A percentile compares a stretch with the other conserved stretches of the same genome.
Evolutionary conservation across 2,888 invertebrate genomes (phyloP).

Genomic region (Pollenia angustigena): DNA sequence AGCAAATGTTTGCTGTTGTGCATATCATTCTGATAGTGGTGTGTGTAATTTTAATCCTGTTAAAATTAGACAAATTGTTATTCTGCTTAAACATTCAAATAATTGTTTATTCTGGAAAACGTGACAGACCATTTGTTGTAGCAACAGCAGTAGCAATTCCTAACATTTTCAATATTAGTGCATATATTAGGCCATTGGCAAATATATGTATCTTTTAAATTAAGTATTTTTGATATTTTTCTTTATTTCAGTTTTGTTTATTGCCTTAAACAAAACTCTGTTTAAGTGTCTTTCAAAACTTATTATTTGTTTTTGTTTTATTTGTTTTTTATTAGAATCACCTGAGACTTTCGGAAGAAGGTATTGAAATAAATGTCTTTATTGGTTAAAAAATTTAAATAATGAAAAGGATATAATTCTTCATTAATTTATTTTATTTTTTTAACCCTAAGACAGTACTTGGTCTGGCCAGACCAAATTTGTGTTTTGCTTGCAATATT

Average conservation of each 20-base stretch:
- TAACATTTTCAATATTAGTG: not conserved
- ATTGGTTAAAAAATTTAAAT: too few relatives aligned
- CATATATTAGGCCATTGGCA: not conserved
- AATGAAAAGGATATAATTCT: too few relatives aligned
- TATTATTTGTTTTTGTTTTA: too few relatives aligned
- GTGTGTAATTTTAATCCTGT: constrained; percentile 77
- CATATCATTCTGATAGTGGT: constrained; percentile 46
- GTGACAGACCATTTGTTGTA: constrained; percentile 64
- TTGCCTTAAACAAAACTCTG: not conserved
- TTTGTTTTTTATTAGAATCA: too few relatives aligned
- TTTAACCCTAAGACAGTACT: too few relatives aligned
- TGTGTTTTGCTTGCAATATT: too few relatives aligned
- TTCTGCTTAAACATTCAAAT: constrained; percentile 71
- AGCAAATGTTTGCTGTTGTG: constrained; percentile 38
- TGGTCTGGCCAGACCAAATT: too few relatives aligned
- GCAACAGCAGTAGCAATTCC: not conserved
- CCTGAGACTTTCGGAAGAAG: too few relatives aligned
- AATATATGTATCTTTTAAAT: constrained; percentile 37
- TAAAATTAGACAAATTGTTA: constrained; percentile 80
- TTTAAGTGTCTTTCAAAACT: too few relatives aligned
- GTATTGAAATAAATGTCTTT: too few relatives aligned
- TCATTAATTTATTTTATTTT: too few relatives aligned
- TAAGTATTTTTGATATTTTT: constrained; percentile 27
- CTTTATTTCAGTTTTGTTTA: constrained; percentile 1
- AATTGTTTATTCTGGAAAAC: constrained; percentile 72